Evolutionary conservation across 2,888 invertebrate genomes (phyloP).

Genomic region (Strigamia transsilvanica): DNA sequence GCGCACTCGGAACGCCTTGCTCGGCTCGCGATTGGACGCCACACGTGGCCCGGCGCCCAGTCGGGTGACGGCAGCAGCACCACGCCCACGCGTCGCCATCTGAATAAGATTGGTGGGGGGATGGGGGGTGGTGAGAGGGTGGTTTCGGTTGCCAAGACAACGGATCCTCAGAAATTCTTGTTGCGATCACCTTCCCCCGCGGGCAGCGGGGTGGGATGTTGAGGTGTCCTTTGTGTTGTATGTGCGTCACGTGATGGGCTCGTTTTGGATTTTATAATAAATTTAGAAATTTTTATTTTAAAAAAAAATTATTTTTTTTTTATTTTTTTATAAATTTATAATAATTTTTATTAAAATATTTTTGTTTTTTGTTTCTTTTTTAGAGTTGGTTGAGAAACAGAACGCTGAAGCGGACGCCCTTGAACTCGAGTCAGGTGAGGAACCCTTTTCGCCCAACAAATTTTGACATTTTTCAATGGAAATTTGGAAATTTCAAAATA

Average conservation of each 20-base stretch:
- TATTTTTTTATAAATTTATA: too few species aligned
- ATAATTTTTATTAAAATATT: neutral
- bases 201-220: constrained; percentile 20
- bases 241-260: neutral
- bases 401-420: neutral
- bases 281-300: neutral
- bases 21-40: constrained; percentile 29
- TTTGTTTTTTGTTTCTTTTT: neutral
- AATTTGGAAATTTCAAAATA: neutral
- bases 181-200: constrained; percentile 26
- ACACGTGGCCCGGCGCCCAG: constrained; percentile 39
- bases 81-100: constrained; percentile 38
- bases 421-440: constrained; percentile 29
- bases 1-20: constrained; percentile 40
- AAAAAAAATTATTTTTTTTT: too few species aligned
- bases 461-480: neutral
- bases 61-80: constrained; percentile 29
- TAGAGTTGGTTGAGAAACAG: neutral
- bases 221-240: constrained; percentile 18
- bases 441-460: too few species aligned
- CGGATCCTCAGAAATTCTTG: constrained; percentile 44
- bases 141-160: constrained; percentile 27
- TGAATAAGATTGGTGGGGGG: constrained; percentile 10
- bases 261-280: neutral
- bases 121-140: neutral